These are phyloP conservation scores for Agonopterix heracliana DNA, from an alignment of 2,888 invertebrate species.

Conservation along the genomic window DNA sequence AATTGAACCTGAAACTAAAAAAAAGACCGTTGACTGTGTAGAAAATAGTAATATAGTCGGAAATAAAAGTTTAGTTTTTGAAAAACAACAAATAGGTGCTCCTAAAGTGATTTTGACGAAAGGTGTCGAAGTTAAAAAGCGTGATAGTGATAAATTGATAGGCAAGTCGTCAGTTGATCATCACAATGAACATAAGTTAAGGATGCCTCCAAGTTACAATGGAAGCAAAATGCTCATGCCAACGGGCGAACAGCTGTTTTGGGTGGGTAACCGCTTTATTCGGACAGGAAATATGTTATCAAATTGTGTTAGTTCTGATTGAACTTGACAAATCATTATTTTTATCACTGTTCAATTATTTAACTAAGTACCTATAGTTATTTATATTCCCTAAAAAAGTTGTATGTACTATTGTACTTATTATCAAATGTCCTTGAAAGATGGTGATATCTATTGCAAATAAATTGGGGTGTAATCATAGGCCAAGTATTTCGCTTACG, in stretches of 20 bases:
- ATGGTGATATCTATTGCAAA: no score
- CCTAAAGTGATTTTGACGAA: slow-evolving; percentile 31
- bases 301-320: slow-evolving; percentile 1
- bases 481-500: no score
- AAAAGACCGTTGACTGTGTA: slow-evolving; percentile 9
- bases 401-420: no score
- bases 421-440: no score
- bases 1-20: slow-evolving; percentile 3
- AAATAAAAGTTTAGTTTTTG: slow-evolving; percentile 32
- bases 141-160: slow-evolving; percentile 13
- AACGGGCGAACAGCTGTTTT: slow-evolving; percentile 56
- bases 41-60: slow-evolving; percentile 21
- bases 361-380: no score
- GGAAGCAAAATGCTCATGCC: slow-evolving; percentile 63
- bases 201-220: slow-evolving; percentile 38
- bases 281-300: neutral
- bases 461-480: no score
- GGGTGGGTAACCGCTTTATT: slow-evolving; percentile 42
- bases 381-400: no score
- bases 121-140: slow-evolving; percentile 4
- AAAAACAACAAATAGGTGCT: slow-evolving; percentile 28
- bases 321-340: no score
- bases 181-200: slow-evolving; percentile 39
- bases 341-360: no score
- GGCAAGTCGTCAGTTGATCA: slow-evolving; percentile 34